These are phyloP conservation scores for Dynastes grantii DNA, from an alignment of 2,888 invertebrate genomes.

Conservation along the genomic window DNA sequence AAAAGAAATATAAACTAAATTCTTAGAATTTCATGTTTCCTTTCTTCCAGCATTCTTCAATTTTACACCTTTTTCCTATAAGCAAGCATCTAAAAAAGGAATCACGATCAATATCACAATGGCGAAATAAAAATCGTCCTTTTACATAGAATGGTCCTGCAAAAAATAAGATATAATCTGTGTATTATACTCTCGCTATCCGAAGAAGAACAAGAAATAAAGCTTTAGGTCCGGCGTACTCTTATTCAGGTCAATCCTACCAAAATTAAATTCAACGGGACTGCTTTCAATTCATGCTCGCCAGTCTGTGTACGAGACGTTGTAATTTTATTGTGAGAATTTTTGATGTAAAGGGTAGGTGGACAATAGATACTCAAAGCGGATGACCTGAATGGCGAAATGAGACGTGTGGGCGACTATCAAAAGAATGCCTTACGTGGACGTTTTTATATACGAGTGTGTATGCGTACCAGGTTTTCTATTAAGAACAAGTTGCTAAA, in stretches of 20 bases:
- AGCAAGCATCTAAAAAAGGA: neutral
- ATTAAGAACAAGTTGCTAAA: too few species aligned
- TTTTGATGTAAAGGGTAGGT: slow-evolving; percentile 57
- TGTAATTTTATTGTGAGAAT: slow-evolving; percentile 56
- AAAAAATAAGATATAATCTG: slow-evolving; percentile 58
- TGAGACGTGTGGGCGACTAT: slow-evolving; percentile 44
- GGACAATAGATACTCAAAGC: slow-evolving; percentile 57
- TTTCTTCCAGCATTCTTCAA: slow-evolving; percentile 10
- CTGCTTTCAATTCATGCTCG: slow-evolving; percentile 56
- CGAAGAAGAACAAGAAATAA: slow-evolving; percentile 49
- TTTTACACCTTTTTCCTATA: slow-evolving; percentile 27
- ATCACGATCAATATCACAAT: slow-evolving; percentile 25
- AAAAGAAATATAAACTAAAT: too few species aligned
- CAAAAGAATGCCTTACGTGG: neutral
- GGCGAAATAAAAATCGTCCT: slow-evolving; percentile 19
- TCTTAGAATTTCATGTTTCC: too few species aligned
- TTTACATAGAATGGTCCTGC: neutral
- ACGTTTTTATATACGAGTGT: neutral
- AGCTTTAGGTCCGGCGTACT: slow-evolving; percentile 57
- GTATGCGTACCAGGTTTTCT: too few species aligned
- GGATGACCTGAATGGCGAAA: slow-evolving; percentile 56
- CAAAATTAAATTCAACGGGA: slow-evolving; percentile 57
- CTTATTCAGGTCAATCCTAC: slow-evolving; percentile 54
- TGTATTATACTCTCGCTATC: slow-evolving; percentile 56
- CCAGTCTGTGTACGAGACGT: slow-evolving; percentile 47